Percentiles rank a stretch among this genome's conserved stretches.
These are phyloP conservation scores for Pachyseris speciosa DNA, from an alignment of 64 coral and sea anemone genomes.

Conservation along the genomic window DNA sequence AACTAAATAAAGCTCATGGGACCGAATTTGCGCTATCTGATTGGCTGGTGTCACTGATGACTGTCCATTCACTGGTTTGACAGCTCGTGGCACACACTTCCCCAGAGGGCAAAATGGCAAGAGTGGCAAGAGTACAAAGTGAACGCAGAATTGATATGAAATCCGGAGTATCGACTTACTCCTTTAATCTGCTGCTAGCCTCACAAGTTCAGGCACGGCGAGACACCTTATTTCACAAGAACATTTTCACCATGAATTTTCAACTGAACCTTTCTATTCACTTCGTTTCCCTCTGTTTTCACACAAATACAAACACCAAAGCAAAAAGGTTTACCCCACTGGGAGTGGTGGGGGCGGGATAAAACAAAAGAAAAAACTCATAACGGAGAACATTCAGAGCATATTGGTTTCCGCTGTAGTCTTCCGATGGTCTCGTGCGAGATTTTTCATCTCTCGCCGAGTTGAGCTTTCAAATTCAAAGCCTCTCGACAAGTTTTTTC, in stretches of 20 bases:
- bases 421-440: too few relatives aligned
- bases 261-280: background rate
- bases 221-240: background rate
- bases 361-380: background rate
- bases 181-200: background rate
- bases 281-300: background rate
- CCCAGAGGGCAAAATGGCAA: background rate
- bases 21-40: constrained; percentile 31
- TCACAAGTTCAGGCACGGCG: background rate
- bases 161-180: background rate
- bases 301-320: too few relatives aligned
- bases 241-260: background rate
- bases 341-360: background rate
- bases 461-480: too few relatives aligned
- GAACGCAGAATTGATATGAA: background rate
- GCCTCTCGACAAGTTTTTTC: background rate
- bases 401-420: too few relatives aligned
- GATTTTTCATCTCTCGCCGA: too few relatives aligned
- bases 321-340: too few relatives aligned
- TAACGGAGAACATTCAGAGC: background rate
- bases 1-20: constrained; percentile 48
- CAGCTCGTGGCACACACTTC: background rate
- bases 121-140: background rate
- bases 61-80: constrained; percentile 68
- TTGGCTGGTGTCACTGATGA: constrained; percentile 35